Base-by-base conservation (phyloP, 2,888 invertebrate species). In the Muscina levida region DNA sequence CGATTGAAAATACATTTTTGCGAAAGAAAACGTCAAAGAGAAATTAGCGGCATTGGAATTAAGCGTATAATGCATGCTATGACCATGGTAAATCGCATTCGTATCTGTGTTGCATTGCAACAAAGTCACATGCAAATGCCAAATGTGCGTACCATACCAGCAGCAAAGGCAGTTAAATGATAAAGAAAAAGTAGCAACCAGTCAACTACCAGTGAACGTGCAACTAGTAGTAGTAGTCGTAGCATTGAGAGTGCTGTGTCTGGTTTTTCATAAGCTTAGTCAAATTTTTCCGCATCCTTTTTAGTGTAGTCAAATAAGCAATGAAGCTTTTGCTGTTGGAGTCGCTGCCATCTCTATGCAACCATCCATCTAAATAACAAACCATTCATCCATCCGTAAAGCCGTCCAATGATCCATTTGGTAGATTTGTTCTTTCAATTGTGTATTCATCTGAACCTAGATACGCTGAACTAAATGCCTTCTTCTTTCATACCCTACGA, bases 21-120 rank as follows among this genome's bases (percentile, higher is more conserved):
- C 31, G 31, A 26, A 62, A 53, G 39, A 79, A 46, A 72, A 42
- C 42, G 70, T 70, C 80, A 76, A 56, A 81, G 59, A 46, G 44
- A 81, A 77, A 74, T 74, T 74, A 74, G 73, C 74, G 80, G 77
- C 77, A 77, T 77, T 71, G 73, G 59, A 67, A 59, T 65, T 71
- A 77, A 77, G 73, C 66, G 73, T 59, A 73, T 73, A 77, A 62
- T 51, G 53, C 31, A 31, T 31, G 8, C 4, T 31, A 31, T 31
- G 31, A 31, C 8, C 31, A 31, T 31, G 31, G 31, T 5, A 31
- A 31, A 8, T 5, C 31, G 31, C 31, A 8, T 24, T 10, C 24
- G 10, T 1, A 1, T 22, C 31, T 15, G 17, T 31, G 11, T 24
- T 57, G 57, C 42, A 42, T 22, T 13, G 62, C 59, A 59, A 59